Evolutionary conservation across 2,888 invertebrate species (phyloP).

Genomic region (Asteroscopus sphinx): DNA sequence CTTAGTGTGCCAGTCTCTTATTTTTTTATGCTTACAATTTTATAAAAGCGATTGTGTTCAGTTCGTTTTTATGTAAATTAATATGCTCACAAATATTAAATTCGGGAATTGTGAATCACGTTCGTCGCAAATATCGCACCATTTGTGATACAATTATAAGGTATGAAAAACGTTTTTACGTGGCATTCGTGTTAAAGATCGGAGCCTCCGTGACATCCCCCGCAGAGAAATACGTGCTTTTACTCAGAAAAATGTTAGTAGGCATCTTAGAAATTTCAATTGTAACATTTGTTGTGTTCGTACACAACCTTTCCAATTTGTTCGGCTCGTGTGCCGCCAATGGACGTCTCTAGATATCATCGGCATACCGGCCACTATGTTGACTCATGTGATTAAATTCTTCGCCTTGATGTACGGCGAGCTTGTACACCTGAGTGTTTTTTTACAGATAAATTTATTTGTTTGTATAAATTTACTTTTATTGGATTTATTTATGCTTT

Average conservation of each 20-base stretch:
- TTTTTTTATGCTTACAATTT: slow-evolving; percentile 17
- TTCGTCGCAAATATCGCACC: slow-evolving; percentile 65
- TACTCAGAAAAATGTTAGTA: slow-evolving; percentile 83
- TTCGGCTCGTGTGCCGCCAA: slow-evolving; percentile 77
- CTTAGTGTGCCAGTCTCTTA: slow-evolving; percentile 18
- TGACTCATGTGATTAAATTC: slow-evolving; percentile 86
- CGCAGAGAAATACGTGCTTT: slow-evolving; percentile 81
- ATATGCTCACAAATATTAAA: neutral
- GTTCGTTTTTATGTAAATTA: slow-evolving; percentile 1
- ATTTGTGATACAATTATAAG: slow-evolving; percentile 79
- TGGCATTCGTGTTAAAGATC: slow-evolving; percentile 70
- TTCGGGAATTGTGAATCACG: slow-evolving; percentile 69
- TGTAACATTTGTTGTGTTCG: slow-evolving; percentile 83
- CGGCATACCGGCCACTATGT: slow-evolving; percentile 80
- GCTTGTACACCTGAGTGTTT: slow-evolving; percentile 68
- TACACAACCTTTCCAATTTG: slow-evolving; percentile 82
- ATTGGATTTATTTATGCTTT: slow-evolving; percentile 50
- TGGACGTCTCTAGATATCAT: slow-evolving; percentile 83
- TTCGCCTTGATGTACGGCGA: slow-evolving; percentile 74
- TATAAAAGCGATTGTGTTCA: slow-evolving; percentile 2
- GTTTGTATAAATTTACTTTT: slow-evolving; percentile 20
- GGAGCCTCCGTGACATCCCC: slow-evolving; percentile 72
- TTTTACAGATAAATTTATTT: slow-evolving; percentile 64
- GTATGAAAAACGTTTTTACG: slow-evolving; percentile 70
- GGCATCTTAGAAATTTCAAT: slow-evolving; percentile 88